These are phyloP conservation scores for Caenorhabditis brenneri DNA, from an alignment of 1,140 invertebrate species.

Conservation along the genomic window DNA sequence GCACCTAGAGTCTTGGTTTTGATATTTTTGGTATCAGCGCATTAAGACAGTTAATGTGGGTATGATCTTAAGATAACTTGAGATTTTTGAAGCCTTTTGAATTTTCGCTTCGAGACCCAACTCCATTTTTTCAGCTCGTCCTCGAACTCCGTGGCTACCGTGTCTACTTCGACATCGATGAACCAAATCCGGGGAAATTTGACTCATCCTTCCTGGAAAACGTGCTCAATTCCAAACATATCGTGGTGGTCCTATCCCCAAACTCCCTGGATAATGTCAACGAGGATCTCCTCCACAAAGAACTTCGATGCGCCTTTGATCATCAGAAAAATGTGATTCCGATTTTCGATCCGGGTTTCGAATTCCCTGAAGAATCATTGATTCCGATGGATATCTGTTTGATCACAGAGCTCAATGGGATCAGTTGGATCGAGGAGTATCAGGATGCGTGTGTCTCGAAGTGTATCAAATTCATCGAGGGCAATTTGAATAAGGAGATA, in stretches of 20 bases:
- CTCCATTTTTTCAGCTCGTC: too few relatives aligned
- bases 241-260: constrained; percentile 91
- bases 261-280: constrained; percentile 88
- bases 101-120: too few relatives aligned
- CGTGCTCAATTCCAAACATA: constrained; percentile 93
- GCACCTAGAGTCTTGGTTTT: too few relatives aligned
- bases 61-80: too few relatives aligned
- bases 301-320: constrained; percentile 72
- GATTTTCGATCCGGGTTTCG: constrained; percentile 90
- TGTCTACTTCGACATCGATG: constrained; percentile 93
- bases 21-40: too few relatives aligned
- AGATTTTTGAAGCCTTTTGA: too few relatives aligned
- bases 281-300: constrained; percentile 98
- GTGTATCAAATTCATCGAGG: too few relatives aligned
- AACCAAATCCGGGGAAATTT: constrained; percentile 94
- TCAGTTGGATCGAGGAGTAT: constrained; percentile 96
- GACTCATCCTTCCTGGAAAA: constrained; percentile 95
- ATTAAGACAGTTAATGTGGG: too few relatives aligned
- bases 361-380: constrained; percentile 87
- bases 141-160: constrained; percentile 84
- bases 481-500: too few relatives aligned
- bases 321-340: constrained; percentile 98
- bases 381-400: constrained; percentile 95
- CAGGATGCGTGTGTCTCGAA: constrained; percentile 99
- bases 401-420: constrained; percentile 76